Conservation (phyloP, 2,113 vertebrate species). For the Sylvietta virens region DNA sequence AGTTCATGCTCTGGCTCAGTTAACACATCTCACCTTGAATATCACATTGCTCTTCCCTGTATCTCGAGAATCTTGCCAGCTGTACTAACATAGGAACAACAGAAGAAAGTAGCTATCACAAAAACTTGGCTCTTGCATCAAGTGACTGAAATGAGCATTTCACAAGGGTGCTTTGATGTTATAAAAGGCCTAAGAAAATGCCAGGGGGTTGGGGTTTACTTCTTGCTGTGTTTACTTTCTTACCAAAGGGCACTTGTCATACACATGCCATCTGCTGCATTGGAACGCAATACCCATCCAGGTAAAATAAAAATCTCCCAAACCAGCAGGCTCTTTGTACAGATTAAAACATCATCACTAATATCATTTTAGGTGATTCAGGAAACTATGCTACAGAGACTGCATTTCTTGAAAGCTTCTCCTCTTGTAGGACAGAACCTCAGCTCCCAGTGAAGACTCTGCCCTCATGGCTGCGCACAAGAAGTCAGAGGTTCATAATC, state of each 20-base stretch:
- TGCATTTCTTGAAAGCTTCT: background rate
- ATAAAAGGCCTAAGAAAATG: constrained; percentile 27
- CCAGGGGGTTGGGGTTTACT: background rate
- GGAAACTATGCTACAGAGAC: background rate
- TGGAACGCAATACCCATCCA: background rate
- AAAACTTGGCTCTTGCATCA: background rate
- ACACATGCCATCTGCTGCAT: constrained; percentile 1
- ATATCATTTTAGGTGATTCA: background rate
- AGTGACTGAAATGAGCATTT: background rate
- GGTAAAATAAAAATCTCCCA: background rate
- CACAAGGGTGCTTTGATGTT: constrained; percentile 18
- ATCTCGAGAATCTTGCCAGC: constrained; percentile 22
- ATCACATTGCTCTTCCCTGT: background rate
- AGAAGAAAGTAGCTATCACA: constrained; percentile 31
- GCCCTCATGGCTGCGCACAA: rapidly evolving
- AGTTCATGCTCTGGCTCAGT: background rate
- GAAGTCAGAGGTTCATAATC: background rate
- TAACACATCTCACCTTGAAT: background rate
- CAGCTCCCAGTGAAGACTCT: background rate
- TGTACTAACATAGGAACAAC: constrained; percentile 17
- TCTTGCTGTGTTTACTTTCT: background rate
- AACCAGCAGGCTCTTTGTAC: background rate
- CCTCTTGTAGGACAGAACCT: background rate
- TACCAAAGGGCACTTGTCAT: background rate
- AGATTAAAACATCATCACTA: constrained; percentile 1